Evolutionary conservation across 2,113 vertebrate genomes (phyloP), one percentile per base, ranked within the genome.

Genomic region (Colaptes auratus): DNA sequence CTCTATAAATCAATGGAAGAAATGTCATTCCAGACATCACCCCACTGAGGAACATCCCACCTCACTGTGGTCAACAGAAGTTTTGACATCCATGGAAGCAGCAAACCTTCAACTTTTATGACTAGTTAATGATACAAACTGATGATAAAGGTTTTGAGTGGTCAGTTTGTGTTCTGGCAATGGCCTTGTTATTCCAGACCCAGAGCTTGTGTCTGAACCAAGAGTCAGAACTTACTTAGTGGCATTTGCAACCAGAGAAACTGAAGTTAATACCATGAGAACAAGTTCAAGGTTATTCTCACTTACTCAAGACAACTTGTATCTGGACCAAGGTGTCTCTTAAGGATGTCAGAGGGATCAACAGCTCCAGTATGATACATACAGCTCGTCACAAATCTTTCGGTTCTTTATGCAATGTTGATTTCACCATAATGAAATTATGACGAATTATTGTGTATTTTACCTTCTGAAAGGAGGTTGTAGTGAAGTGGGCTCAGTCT

Each of bases 1-100:
- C 18, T 92, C 88, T 55, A 91, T 88, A 94, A 93, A 95, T 96
- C 96, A 90, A 93, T 95, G 59, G 52, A 73, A 96, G n/a, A 93
- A 92, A 83, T 8, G 1, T 70, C 78, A 82, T 82, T 77, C 83
- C 42, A 44, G 93, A 59, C 72, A 82, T 79, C 78, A 89, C 33
- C 14, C 50, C 86, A 73, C 73, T 64, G 85, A 72, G 63, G 25
- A 70, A 65, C 17, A 12, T 48, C 36, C 39, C 33, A 6, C 64
- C 72, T 63, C 60, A 15, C 33, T 82, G 66, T 75, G 56, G 73
- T 75, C 85, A 82, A 75, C 61, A 88, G n/a, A 82, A 88, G 18
- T 64, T 73, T 27, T 78, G 84, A 24, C 0, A 2, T 50, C 80
- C 71, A 27, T 60, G 56, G 58, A 82, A 89, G 71, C 27, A 84